A percentile compares a stretch with the other conserved stretches of the same genome.
These are phyloP conservation scores for Centropristis striata DNA, from an alignment of 2,113 vertebrate species.

Conservation along the genomic window DNA sequence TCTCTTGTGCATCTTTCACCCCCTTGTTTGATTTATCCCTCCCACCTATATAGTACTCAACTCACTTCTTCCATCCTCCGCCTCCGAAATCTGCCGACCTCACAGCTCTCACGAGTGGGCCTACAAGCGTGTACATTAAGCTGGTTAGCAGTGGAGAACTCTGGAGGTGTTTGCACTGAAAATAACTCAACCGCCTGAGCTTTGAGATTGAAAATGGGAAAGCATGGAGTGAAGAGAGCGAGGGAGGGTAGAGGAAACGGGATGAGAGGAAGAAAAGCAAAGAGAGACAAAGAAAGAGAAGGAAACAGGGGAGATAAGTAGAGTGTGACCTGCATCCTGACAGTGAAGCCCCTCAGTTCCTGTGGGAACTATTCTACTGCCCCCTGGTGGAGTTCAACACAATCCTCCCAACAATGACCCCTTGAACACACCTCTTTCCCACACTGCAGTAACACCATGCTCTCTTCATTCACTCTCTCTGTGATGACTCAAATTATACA, in stretches of 20 bases:
- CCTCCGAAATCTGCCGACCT: slow-evolving; percentile 15
- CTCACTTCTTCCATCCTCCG: slow-evolving; percentile 55
- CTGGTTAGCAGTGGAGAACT: slow-evolving; percentile 8
- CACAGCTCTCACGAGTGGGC: slow-evolving; percentile 43
- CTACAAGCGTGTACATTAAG: not conserved
- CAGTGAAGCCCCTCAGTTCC: slow-evolving; percentile 22
- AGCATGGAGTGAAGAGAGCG: not conserved
- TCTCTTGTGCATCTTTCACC: slow-evolving; percentile 36
- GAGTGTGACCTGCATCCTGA: slow-evolving; percentile 66
- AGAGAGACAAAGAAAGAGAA: slow-evolving; percentile 16
- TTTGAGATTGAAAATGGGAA: slow-evolving; percentile 3
- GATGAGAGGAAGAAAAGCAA: slow-evolving; percentile 19
- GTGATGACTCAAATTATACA: slow-evolving; percentile 62
- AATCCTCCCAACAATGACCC: not conserved
- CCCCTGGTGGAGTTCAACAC: slow-evolving; percentile 79
- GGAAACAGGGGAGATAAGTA: slow-evolving; percentile 46
- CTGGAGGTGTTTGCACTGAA: slow-evolving; percentile 27
- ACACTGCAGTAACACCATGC: slow-evolving; percentile 37
- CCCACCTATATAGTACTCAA: slow-evolving; percentile 32
- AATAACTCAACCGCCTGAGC: slow-evolving; percentile 16
- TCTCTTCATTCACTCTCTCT: slow-evolving; percentile 44
- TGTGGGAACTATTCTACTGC: slow-evolving; percentile 81
- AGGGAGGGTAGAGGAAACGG: not conserved
- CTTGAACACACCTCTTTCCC: slow-evolving; percentile 39
- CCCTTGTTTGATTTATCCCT: not conserved